These are phyloP conservation scores for Saguinus imperator DNA, from an alignment of 2,113 vertebrate genomes.

Conservation along the genomic window DNA sequence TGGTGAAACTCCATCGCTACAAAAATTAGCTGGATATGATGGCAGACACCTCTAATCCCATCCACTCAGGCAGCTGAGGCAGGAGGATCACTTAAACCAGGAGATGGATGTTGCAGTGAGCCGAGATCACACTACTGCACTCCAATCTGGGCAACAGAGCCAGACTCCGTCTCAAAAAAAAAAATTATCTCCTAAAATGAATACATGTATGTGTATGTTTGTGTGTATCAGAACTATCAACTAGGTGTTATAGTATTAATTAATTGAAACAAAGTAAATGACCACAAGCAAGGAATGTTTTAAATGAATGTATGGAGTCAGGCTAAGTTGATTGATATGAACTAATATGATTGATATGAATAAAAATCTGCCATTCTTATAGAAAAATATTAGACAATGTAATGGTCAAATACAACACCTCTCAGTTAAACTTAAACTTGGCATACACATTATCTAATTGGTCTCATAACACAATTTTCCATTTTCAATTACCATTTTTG, in stretches of 20 bases:
- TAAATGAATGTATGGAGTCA: not conserved
- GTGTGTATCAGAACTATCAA: not conserved
- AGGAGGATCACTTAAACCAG: too few relatives aligned
- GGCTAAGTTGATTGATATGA: not conserved
- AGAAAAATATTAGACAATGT: not conserved
- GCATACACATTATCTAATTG: not conserved
- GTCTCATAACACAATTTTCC: not conserved
- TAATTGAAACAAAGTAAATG: not conserved
- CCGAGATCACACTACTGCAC: too few relatives aligned
- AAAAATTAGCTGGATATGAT: too few relatives aligned
- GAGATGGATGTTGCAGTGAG: too few relatives aligned
- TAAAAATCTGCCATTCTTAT: not conserved
- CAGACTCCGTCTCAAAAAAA: too few relatives aligned
- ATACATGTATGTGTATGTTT: not conserved
- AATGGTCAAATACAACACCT: not conserved
- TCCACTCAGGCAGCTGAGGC: too few relatives aligned
- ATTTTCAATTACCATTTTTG: not conserved
- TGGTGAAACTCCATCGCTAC: too few relatives aligned
- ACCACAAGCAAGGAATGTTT: not conserved
- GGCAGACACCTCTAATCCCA: too few relatives aligned
- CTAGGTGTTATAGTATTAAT: not conserved
- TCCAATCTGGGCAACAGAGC: too few relatives aligned
- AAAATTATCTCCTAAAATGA: not conserved
- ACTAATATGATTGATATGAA: not conserved
- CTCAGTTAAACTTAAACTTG: not conserved